Conservation (phyloP, 2,888 invertebrate species). For the Pedicia rivosa region DNA sequence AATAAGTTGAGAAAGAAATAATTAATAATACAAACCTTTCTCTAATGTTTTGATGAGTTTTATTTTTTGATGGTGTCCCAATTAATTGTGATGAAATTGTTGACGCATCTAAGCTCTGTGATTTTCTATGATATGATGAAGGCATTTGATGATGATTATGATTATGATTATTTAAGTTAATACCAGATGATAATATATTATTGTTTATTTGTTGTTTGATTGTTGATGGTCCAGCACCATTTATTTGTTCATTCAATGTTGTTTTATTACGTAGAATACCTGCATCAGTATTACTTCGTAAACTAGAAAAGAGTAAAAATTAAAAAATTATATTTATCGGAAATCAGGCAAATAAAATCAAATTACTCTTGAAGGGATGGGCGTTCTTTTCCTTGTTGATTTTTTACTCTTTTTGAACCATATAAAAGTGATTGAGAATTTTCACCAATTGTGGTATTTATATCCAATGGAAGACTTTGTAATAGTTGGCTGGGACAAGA, state of each 20-base stretch:
- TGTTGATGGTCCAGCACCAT: not conserved
- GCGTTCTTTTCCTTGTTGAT: constrained; percentile 44
- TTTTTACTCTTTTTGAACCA: constrained; percentile 42
- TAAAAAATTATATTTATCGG: constrained; percentile 14
- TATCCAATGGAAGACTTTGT: constrained; percentile 47
- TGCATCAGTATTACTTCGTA: constrained; percentile 5
- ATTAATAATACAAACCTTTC: no score
- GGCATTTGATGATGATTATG: constrained; percentile 11
- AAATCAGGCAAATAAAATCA: constrained; percentile 7
- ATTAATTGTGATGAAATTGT: constrained; percentile 19
- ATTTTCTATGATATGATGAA: constrained; percentile 48
- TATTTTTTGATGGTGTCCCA: constrained; percentile 23
- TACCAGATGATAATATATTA: no score
- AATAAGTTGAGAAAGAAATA: no score
- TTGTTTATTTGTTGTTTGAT: no score
- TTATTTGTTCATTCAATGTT: not conserved
- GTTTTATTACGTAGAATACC: constrained; percentile 1
- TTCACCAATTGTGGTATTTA: constrained; percentile 17
- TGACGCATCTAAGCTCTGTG: constrained; percentile 67
- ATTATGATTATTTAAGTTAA: no score
- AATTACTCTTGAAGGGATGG: constrained; percentile 23
- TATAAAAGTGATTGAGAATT: constrained; percentile 18
- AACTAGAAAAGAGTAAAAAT: constrained; percentile 6
- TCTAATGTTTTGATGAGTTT: constrained; percentile 23
- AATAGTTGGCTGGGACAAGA: constrained; percentile 84